Evolutionary conservation across 1,140 invertebrate genomes (phyloP).

Genomic region (Cotesia typhae): DNA sequence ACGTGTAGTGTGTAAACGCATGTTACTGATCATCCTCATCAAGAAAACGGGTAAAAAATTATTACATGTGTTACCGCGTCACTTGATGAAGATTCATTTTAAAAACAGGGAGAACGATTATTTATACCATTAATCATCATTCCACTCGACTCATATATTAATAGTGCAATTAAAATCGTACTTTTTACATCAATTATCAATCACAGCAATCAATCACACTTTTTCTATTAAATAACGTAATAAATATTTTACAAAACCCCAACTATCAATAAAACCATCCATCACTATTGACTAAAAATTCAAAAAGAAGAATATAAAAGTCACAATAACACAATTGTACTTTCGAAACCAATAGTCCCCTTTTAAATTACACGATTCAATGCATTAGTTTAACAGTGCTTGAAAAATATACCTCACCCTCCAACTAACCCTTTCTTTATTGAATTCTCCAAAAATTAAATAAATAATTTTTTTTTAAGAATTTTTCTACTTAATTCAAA

Average conservation of each 20-base stretch:
- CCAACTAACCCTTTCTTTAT: background rate
- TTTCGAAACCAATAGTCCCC: slow-evolving; percentile 20
- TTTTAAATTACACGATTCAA: slow-evolving; percentile 22
- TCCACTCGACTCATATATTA: too few relatives aligned
- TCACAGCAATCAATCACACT: too few relatives aligned
- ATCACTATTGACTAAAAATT: background rate
- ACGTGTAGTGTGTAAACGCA: slow-evolving; percentile 17
- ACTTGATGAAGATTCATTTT: too few relatives aligned
- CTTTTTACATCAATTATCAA: too few relatives aligned
- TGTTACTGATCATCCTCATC: slow-evolving; percentile 23
- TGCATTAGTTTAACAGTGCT: slow-evolving; percentile 16
- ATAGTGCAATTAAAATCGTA: too few relatives aligned
- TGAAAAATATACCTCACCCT: background rate
- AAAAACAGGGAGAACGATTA: too few relatives aligned
- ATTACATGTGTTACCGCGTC: slow-evolving; percentile 4
- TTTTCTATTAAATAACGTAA: too few relatives aligned
- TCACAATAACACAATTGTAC: background rate
- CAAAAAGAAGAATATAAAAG: too few relatives aligned
- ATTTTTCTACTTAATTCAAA: too few relatives aligned
- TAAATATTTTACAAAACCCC: background rate
- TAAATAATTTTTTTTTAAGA: too few relatives aligned
- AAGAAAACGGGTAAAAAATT: background rate
- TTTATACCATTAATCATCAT: too few relatives aligned
- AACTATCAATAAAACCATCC: background rate
- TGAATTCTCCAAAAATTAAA: background rate